Evolutionary conservation across 2,113 vertebrate species (phyloP).

Genomic region (Plecotus auritus): DNA sequence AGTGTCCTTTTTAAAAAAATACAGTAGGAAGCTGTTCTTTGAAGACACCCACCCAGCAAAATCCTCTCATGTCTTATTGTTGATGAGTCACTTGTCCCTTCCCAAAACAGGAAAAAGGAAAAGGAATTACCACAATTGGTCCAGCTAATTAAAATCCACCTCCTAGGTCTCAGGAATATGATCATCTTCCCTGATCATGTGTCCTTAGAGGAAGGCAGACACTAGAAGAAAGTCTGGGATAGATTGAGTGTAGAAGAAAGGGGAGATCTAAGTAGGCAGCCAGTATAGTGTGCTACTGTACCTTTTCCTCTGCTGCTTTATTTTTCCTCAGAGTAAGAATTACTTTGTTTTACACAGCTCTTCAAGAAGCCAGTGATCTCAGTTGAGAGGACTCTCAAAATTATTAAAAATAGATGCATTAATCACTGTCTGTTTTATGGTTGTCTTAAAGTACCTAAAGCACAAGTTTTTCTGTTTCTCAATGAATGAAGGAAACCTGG

Average conservation of each 20-base stretch:
- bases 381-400: background rate
- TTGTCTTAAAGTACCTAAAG: background rate
- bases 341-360: background rate
- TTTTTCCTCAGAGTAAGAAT: background rate
- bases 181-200: background rate
- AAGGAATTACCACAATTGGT: background rate
- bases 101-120: background rate
- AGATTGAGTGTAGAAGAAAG: background rate
- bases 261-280: background rate
- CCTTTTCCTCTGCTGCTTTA: background rate
- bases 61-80: background rate
- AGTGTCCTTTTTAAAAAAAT: background rate
- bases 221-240: background rate
- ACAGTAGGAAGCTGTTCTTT: background rate
- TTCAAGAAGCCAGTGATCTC: background rate
- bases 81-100: conserved; percentile 4
- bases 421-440: background rate
- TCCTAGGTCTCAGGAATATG: background rate
- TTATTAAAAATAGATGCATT: background rate
- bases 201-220: background rate
- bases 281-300: background rate
- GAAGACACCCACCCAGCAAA: background rate
- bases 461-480: background rate
- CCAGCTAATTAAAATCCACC: background rate
- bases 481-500: background rate